Percentiles rank a stretch among this genome's conserved stretches.
phyloP scores from a whole-genome alignment of 2,113 vertebrate species.

The Drymodes brunneopygia region DNA sequence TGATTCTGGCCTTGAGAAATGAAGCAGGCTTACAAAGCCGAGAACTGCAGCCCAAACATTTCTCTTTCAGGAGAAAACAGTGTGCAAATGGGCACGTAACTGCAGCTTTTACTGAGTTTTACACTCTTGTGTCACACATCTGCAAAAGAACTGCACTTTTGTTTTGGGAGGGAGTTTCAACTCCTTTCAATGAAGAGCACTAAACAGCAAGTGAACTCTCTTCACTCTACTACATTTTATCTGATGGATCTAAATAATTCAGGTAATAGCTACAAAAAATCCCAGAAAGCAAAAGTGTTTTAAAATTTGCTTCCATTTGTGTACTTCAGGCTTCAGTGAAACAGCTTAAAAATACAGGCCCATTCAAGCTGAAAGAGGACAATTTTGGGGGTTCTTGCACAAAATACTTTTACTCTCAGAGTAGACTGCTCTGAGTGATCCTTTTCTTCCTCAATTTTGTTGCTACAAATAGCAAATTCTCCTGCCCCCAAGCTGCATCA shows the following conservation, averaged over 20 bases:
- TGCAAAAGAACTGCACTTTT: neutral
- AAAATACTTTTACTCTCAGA: neutral
- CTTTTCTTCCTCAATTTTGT: neutral
- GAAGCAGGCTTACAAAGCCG: neutral
- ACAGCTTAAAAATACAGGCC: neutral
- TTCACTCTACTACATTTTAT: constrained; percentile 25
- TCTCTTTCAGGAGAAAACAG: neutral
- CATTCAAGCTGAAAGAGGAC: constrained; percentile 28
- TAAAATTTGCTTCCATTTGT: constrained; percentile 49
- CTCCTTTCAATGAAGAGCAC: neutral
- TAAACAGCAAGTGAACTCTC: constrained; percentile 7
- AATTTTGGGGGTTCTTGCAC: neutral
- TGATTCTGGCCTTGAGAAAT: neutral
- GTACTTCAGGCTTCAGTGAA: constrained; percentile 29
- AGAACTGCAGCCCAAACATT: neutral
- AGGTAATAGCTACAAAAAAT: constrained; percentile 35
- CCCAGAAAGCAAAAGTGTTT: neutral
- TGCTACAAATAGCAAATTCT: neutral
- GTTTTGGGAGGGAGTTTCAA: neutral
- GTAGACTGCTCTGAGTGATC: neutral
- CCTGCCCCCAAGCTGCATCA: neutral
- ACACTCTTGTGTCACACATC: rapidly evolving
- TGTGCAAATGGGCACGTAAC: neutral
- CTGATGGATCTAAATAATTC: constrained; percentile 54
- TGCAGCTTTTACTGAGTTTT: neutral